Base-by-base conservation (phyloP, 2,113 vertebrate species). In the Solenodon paradoxus region DNA sequence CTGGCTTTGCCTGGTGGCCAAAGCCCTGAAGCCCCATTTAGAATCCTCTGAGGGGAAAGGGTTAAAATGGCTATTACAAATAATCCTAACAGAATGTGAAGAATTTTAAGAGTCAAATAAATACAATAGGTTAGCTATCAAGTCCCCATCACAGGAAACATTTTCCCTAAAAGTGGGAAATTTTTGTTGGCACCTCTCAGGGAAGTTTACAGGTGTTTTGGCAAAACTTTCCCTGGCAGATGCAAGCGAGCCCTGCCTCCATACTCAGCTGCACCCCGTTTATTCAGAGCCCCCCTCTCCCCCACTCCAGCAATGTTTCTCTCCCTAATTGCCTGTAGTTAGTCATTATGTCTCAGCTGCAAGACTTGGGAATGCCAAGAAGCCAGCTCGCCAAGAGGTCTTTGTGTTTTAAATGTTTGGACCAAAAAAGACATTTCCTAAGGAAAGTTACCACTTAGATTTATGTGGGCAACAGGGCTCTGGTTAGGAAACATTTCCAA, bases 341-440 rank as follows among this genome's bases (percentile, higher is more conserved):
- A 92, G 85, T 97, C 95, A 96, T 97, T 94, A 92, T 74, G 30
- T 75, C 94, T 97, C 97, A 96, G 87, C 97, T 90, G 92, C 71
- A 95, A 94, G 49, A 94, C 72, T 72, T 63, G 66, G 63, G 68
- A 57, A 85, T 93, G 96, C 96, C 95, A 97, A 97, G 88, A 96
- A 96, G 83, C 85, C 69, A 83, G 85, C 40, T 95, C 42, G 94
- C 66, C 51, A 86, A 88, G 53, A 78, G 69, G 59, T 80, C 92
- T 93, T 94, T 92, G 74, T 96, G 74, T 93, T 96, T 96, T 95
- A 93, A 90, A 95, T 26, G 77, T 55, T 93, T 87, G 71, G 26
- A 66, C 81, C 86, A 94, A 90, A 84, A 95, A 72, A 74, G 45
- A 91, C 51, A 64, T 74, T 92, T 84, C 57, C 75, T 53, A 64